Conservation (phyloP, 2,888 invertebrate species). For the Drosophila colorata region DNA sequence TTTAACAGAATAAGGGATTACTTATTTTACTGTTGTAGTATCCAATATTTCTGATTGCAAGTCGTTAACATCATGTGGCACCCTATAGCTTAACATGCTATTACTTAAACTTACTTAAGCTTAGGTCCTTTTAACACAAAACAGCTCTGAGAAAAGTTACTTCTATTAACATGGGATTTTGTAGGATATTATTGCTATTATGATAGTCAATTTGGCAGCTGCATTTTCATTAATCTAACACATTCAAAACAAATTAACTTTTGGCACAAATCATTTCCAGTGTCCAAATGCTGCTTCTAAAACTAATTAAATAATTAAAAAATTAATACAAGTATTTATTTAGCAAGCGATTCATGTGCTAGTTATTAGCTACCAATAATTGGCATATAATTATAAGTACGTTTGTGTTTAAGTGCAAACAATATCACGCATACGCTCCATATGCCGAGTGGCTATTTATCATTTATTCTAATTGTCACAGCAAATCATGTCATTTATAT, state of each 20-base stretch:
- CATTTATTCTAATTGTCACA: constrained; percentile 10
- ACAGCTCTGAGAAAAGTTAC: background rate
- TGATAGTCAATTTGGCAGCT: background rate
- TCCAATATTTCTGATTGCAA: too few relatives aligned
- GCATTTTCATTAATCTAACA: background rate
- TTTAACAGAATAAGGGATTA: too few relatives aligned
- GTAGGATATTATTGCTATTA: background rate
- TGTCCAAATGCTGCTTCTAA: background rate
- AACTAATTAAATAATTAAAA: background rate
- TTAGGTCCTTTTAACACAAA: too few relatives aligned
- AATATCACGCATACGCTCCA: constrained; percentile 21
- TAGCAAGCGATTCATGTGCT: background rate
- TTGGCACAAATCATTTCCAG: background rate
- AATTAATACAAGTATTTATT: background rate
- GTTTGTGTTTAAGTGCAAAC: constrained; percentile 2
- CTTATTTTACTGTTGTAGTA: too few relatives aligned
- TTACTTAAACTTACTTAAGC: too few relatives aligned
- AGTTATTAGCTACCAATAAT: constrained; percentile 11
- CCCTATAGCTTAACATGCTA: too few relatives aligned
- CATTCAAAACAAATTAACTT: background rate
- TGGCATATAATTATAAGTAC: constrained; percentile 8
- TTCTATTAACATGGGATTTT: background rate
- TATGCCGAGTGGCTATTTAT: constrained; percentile 1
- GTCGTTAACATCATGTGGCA: too few relatives aligned
- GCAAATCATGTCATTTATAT: constrained; percentile 19